Evolutionary conservation across 1,140 invertebrate genomes (phyloP).

Genomic region (Formica exsecta): DNA sequence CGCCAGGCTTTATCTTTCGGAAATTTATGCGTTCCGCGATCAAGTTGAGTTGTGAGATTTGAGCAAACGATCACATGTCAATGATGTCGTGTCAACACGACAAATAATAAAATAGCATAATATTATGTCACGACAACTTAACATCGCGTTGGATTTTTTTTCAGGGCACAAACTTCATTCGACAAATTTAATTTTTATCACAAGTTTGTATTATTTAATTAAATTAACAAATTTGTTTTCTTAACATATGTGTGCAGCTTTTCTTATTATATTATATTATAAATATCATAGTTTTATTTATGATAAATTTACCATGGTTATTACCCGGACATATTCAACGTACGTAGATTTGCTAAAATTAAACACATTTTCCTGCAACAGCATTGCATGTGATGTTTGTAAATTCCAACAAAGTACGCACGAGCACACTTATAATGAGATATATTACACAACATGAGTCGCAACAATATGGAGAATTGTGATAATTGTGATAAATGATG

Average conservation of each 20-base stretch:
- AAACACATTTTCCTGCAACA: constrained; percentile 48
- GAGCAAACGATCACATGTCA: background rate
- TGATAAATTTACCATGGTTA: background rate
- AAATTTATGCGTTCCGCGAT: constrained; percentile 49
- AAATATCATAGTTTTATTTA: background rate
- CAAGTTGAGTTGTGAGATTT: constrained; percentile 21
- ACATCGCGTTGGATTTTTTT: background rate
- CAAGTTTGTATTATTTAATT: background rate
- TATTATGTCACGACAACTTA: background rate
- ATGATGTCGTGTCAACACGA: background rate
- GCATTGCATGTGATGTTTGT: constrained; percentile 20
- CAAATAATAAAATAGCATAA: background rate
- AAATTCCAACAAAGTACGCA: constrained; percentile 48
- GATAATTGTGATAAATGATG: constrained; percentile 45
- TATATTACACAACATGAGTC: constrained; percentile 33
- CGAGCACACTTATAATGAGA: constrained; percentile 13
- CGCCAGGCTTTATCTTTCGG: constrained; percentile 58
- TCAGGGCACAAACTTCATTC: background rate
- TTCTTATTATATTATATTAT: background rate
- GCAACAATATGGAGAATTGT: background rate
- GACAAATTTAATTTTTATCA: background rate
- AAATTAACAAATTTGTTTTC: constrained; percentile 11
- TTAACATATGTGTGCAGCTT: background rate
- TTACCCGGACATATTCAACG: constrained; percentile 17
- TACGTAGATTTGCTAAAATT: constrained; percentile 51